A percentile compares a stretch with the other conserved stretches of the same genome.
Evolutionary conservation across 2,888 invertebrate species (phyloP).

Genomic region (Epinotia bilunana): DNA sequence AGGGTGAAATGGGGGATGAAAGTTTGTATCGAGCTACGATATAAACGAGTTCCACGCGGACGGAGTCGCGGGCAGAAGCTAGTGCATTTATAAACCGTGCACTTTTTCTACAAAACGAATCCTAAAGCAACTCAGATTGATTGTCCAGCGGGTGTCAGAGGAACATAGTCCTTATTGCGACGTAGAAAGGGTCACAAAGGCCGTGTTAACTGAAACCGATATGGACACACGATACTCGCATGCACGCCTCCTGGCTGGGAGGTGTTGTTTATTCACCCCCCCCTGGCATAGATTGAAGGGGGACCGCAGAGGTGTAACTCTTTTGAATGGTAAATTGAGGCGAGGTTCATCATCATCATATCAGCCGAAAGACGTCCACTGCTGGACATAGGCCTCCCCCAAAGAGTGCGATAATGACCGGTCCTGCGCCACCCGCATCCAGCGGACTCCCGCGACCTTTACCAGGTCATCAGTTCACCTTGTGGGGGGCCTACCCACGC

Average conservation of each 20-base stretch:
- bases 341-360: too few relatives aligned
- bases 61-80: too few relatives aligned
- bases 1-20: too few relatives aligned
- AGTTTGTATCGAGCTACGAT: too few relatives aligned
- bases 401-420: too few relatives aligned
- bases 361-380: too few relatives aligned
- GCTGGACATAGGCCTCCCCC: too few relatives aligned
- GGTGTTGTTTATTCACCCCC: slow-evolving; percentile 77
- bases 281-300: slow-evolving; percentile 59
- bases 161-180: slow-evolving; percentile 1
- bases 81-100: slow-evolving; percentile 7
- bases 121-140: slow-evolving; percentile 33
- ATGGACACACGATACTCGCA: slow-evolving; percentile 67
- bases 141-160: slow-evolving; percentile 19
- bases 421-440: too few relatives aligned
- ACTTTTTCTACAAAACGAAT: slow-evolving; percentile 29
- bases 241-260: slow-evolving; percentile 68
- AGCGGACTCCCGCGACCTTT: too few relatives aligned
- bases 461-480: too few relatives aligned
- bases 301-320: slow-evolving; percentile 36
- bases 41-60: too few relatives aligned
- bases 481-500: too few relatives aligned
- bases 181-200: slow-evolving; percentile 14
- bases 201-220: slow-evolving; percentile 41
- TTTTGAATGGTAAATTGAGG: slow-evolving; percentile 17